Evolutionary conservation across 2,888 invertebrate species (phyloP).

Genomic region (Eretmocerus hayati): DNA sequence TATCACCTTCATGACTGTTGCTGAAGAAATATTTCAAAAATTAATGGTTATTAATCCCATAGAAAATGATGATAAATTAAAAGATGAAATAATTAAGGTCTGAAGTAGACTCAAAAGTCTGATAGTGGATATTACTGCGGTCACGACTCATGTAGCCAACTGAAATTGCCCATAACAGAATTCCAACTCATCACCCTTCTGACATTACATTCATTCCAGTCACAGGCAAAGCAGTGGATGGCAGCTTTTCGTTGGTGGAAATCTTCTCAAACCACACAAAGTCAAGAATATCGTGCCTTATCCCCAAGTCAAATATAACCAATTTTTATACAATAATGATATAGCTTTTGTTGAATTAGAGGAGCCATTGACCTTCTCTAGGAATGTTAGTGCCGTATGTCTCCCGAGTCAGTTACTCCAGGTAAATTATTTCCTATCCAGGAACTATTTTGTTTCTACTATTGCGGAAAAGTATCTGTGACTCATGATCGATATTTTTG

Average conservation of each 20-base stretch:
- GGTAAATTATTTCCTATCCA: conserved; percentile 25
- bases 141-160: too few species aligned
- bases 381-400: conserved; percentile 54
- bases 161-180: too few species aligned
- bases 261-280: conserved; percentile 33
- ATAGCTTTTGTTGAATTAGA: conserved; percentile 52
- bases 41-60: neutral
- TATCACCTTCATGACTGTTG: too few species aligned
- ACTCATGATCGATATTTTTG: neutral
- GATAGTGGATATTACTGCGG: too few species aligned
- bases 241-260: conserved; percentile 39
- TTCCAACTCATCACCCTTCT: too few species aligned
- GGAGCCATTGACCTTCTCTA: conserved; percentile 49
- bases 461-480: neutral
- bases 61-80: too few species aligned
- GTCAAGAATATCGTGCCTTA: conserved; percentile 50
- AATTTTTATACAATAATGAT: conserved; percentile 54
- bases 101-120: too few species aligned
- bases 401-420: conserved; percentile 46
- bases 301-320: conserved; percentile 55
- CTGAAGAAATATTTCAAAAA: neutral
- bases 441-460: neutral
- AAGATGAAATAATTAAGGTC: too few species aligned
- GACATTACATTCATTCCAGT: conserved; percentile 27
- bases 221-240: conserved; percentile 37